These are phyloP conservation scores for Pherbina coryleti DNA, from an alignment of 2,888 invertebrate genomes.

Conservation along the genomic window DNA sequence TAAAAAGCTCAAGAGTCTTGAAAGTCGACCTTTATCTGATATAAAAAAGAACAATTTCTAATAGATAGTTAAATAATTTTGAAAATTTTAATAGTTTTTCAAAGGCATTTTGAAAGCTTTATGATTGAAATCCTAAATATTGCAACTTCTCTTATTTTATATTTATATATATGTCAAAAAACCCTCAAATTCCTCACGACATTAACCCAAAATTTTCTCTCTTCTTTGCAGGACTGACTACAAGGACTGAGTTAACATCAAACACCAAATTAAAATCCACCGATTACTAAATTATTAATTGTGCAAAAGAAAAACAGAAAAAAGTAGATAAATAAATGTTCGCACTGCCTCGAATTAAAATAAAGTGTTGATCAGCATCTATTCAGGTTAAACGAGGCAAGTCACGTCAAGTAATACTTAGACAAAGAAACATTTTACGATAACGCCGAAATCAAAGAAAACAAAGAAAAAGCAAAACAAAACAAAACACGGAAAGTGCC, in stretches of 20 bases:
- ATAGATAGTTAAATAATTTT: too few relatives aligned
- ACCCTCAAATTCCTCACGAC: too few relatives aligned
- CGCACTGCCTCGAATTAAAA: background rate
- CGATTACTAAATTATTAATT: background rate
- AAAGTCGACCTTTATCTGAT: too few relatives aligned
- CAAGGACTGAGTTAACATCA: constrained; percentile 26
- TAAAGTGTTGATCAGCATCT: background rate
- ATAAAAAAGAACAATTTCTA: too few relatives aligned
- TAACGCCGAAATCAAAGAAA: background rate
- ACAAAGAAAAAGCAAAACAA: background rate
- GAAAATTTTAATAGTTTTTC: too few relatives aligned
- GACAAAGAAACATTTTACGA: background rate
- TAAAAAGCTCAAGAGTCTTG: too few relatives aligned
- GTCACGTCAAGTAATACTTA: background rate
- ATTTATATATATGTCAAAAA: too few relatives aligned
- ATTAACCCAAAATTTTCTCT: too few relatives aligned
- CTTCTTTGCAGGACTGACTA: constrained; percentile 24
- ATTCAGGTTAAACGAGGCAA: too few relatives aligned
- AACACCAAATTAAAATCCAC: constrained; percentile 32
- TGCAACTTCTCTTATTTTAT: too few relatives aligned
- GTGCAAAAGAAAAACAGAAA: background rate
- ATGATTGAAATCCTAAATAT: too few relatives aligned
- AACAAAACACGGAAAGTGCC: constrained; percentile 12
- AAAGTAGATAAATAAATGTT: background rate
- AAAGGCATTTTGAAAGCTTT: too few relatives aligned